Conservation (phyloP, 1,140 invertebrate genomes). For the Drosophila prosaltans region DNA sequence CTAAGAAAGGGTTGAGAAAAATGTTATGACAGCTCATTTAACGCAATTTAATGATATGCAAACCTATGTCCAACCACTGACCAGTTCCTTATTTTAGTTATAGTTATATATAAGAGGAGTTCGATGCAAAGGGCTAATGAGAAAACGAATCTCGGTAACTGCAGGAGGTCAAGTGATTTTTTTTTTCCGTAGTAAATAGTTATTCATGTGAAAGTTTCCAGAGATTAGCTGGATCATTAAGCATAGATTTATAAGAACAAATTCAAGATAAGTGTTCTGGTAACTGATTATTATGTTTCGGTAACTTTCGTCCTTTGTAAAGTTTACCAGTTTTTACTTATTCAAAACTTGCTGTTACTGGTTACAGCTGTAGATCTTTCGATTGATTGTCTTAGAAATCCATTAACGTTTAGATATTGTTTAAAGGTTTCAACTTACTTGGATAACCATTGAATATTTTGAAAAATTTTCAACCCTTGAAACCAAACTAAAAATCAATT, state of each 20-base stretch:
- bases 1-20: slow-evolving; percentile 32
- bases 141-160: neutral
- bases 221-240: neutral
- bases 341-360: no score
- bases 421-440: no score
- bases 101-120: neutral
- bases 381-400: no score
- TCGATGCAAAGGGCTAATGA: slow-evolving; percentile 21
- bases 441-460: no score
- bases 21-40: slow-evolving; percentile 77
- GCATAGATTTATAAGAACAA: neutral
- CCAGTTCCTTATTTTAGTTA: neutral
- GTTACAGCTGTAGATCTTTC: no score
- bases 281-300: no score
- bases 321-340: no score
- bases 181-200: neutral
- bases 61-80: slow-evolving; percentile 22
- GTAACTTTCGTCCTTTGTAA: no score
- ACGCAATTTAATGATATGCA: slow-evolving; percentile 35
- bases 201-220: neutral
- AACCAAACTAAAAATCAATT: neutral
- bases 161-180: slow-evolving; percentile 19
- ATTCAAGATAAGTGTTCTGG: no score
- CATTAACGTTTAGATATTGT: no score
- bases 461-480: neutral